A percentile compares a stretch with the other conserved stretches of the same genome.
These are phyloP conservation scores for Pollenia angustigena DNA, from an alignment of 2,888 invertebrate genomes.

Conservation along the genomic window DNA sequence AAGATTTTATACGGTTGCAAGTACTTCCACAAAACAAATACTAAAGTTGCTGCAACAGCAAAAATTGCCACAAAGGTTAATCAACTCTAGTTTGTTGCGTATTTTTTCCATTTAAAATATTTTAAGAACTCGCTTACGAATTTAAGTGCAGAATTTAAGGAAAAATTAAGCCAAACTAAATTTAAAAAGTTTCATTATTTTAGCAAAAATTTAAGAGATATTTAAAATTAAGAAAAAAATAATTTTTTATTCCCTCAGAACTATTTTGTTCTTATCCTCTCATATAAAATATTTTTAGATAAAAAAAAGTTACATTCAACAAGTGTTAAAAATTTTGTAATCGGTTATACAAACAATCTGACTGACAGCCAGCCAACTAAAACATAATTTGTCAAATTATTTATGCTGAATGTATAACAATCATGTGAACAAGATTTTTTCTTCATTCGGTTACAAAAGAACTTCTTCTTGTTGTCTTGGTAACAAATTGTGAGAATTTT, in stretches of 20 bases:
- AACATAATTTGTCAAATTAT: constrained; percentile 67
- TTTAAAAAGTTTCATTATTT: too few relatives aligned
- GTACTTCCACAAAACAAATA: not conserved
- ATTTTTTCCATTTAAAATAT: too few relatives aligned
- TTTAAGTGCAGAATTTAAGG: too few relatives aligned
- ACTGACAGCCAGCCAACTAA: constrained; percentile 33
- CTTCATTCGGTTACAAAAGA: constrained; percentile 19
- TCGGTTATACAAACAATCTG: constrained; percentile 2
- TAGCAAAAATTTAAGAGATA: too few relatives aligned
- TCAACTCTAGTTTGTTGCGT: constrained; percentile 19
- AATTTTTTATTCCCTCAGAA: not conserved
- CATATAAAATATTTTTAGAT: not conserved
- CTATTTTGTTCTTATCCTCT: not conserved
- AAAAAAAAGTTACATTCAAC: not conserved
- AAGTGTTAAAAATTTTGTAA: constrained; percentile 45
- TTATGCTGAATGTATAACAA: constrained; percentile 60
- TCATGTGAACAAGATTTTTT: constrained; percentile 56
- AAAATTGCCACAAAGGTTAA: constrained; percentile 23
- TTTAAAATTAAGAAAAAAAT: not conserved
- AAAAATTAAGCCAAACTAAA: too few relatives aligned
- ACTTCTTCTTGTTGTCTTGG: constrained; percentile 14
- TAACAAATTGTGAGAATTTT: constrained; percentile 60
- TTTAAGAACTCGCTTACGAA: too few relatives aligned
- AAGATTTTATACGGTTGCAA: constrained; percentile 27
- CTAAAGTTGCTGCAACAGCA: constrained; percentile 13